Percentiles rank a stretch among this genome's conserved stretches.
These are phyloP conservation scores for Aurelia aurita DNA, from an alignment of 30 jellyfish, hydroid and myxozoan genomes.

Conservation along the genomic window DNA sequence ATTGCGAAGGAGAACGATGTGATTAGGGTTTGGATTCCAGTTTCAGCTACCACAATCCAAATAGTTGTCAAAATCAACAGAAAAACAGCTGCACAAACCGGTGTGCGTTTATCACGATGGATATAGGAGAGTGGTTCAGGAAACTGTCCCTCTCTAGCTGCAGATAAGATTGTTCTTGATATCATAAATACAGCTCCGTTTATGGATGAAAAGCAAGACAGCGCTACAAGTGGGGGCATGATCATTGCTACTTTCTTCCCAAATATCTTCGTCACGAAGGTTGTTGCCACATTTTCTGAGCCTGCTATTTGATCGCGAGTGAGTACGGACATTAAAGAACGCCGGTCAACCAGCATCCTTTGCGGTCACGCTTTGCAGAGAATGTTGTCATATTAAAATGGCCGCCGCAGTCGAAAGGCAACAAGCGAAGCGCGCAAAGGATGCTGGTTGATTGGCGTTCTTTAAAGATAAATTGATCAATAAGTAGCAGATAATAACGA, in stretches of 20 bases:
- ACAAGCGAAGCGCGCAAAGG: too few species aligned
- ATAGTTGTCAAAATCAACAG: conserved; percentile 22
- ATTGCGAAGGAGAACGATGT: not conserved
- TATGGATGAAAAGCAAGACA: conserved; percentile 53
- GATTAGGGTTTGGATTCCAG: not conserved
- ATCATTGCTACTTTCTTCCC: conserved; percentile 49
- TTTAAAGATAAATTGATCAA: conserved; percentile 35
- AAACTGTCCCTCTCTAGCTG: conserved; percentile 80
- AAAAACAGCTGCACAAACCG: conserved; percentile 58
- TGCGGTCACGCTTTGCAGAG: too few species aligned
- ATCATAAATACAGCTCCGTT: conserved; percentile 32
- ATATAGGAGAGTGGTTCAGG: conserved; percentile 65
- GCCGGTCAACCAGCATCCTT: too few species aligned
- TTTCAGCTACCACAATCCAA: conserved; percentile 28
- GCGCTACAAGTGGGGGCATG: conserved; percentile 54
- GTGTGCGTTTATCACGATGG: conserved; percentile 62
- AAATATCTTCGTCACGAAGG: conserved; percentile 37
- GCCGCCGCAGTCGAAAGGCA: too few species aligned
- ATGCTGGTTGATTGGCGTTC: too few species aligned
- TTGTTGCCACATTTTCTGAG: conserved; percentile 62
- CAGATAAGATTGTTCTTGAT: conserved; percentile 44
- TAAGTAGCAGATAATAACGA: conserved; percentile 48
- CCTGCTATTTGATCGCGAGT: conserved; percentile 47
- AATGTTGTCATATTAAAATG: too few species aligned
- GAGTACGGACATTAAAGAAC: conserved; percentile 55